phyloP scores from a whole-genome alignment of 2,888 invertebrate genomes.

The Diarsia dahlii region DNA sequence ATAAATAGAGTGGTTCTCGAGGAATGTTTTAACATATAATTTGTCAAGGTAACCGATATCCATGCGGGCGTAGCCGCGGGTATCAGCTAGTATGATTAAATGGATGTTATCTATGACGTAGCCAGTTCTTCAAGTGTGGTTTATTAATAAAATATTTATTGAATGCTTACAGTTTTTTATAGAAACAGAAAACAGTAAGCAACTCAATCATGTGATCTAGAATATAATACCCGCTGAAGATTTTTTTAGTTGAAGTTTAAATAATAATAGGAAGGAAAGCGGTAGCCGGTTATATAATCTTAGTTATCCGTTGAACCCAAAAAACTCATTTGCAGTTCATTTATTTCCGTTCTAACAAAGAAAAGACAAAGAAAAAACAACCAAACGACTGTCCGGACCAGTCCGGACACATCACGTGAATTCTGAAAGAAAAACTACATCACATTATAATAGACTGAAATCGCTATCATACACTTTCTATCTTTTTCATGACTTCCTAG shows the following conservation, averaged over 20 bases:
- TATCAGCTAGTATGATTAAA: no score
- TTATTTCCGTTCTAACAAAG: slow-evolving; percentile 33
- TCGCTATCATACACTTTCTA: slow-evolving; percentile 11
- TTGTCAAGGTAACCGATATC: no score
- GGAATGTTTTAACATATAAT: no score
- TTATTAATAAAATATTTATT: slow-evolving; percentile 5
- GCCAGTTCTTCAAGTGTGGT: neutral
- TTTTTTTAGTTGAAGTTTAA: neutral
- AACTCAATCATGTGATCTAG: neutral
- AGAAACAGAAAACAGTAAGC: neutral
- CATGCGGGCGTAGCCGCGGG: no score
- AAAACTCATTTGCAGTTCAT: slow-evolving; percentile 23
- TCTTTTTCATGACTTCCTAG: slow-evolving; percentile 22
- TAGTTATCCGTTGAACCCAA: slow-evolving; percentile 4
- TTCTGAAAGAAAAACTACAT: slow-evolving; percentile 18
- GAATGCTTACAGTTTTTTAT: neutral
- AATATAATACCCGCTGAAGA: neutral
- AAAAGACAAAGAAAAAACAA: slow-evolving; percentile 31
- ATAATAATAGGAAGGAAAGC: slow-evolving; percentile 23
- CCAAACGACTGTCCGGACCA: slow-evolving; percentile 21
- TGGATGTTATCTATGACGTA: no score
- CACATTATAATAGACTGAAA: slow-evolving; percentile 1
- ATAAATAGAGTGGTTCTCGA: no score
- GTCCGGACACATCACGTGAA: slow-evolving; percentile 13
- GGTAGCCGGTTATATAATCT: slow-evolving; percentile 1